Evolutionary conservation across 2,797 vertebrate species (phyloP).

Genomic region (Xiphophorus birchmanni): DNA sequence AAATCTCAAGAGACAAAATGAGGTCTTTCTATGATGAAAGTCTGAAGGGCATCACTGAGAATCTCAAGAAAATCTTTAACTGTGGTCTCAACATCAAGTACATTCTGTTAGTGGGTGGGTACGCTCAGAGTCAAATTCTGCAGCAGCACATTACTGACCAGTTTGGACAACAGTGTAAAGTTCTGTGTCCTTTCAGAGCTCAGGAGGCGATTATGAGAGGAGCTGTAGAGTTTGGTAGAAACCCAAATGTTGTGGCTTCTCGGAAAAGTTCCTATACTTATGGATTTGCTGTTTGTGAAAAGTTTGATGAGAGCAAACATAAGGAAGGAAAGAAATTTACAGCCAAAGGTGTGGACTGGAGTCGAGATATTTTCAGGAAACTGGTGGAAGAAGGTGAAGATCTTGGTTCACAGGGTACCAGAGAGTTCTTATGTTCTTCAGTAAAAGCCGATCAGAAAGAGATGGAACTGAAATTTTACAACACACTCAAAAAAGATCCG

Average conservation of each 20-base stretch:
- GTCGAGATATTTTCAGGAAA: not conserved
- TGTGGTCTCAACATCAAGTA: accelerated
- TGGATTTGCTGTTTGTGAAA: not conserved
- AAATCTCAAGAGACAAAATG: accelerated
- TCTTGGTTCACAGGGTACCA: not conserved
- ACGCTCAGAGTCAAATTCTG: not conserved
- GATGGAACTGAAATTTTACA: no score
- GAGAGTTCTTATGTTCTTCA: accelerated
- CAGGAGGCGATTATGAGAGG: not conserved
- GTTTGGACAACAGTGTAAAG: not conserved
- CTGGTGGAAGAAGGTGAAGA: not conserved
- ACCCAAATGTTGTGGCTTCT: not conserved
- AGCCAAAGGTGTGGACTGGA: accelerated
- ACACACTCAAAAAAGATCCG: not conserved
- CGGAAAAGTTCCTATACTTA: not conserved
- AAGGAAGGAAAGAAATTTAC: not conserved
- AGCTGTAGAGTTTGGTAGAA: not conserved
- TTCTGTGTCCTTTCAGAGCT: not conserved
- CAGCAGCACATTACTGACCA: not conserved
- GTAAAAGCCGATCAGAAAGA: no score
- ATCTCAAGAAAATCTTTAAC: not conserved
- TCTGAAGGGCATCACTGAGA: not conserved
- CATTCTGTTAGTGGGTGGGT: no score
- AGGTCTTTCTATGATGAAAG: conserved; percentile 12
- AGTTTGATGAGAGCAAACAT: not conserved